phyloP scores from a whole-genome alignment of 35 echinoderm and acorn worm species.

The Amphiura filiformis region DNA sequence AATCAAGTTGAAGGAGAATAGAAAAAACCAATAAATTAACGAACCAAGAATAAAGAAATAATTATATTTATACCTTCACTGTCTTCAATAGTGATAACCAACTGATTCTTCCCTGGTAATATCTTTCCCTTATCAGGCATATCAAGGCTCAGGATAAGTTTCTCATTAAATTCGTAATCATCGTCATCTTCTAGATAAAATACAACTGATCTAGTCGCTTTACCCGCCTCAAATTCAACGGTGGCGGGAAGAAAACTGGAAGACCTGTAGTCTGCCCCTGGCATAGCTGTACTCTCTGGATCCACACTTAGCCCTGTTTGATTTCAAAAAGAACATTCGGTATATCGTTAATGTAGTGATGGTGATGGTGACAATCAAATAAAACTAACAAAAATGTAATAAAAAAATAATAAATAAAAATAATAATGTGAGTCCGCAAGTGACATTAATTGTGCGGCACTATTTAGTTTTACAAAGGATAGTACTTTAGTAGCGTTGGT shows the following conservation, averaged over 20 bases:
- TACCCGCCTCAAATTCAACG: neutral
- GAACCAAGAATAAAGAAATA: too few relatives aligned
- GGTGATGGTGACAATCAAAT: too few relatives aligned
- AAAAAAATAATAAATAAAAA: too few relatives aligned
- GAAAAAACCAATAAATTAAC: too few relatives aligned
- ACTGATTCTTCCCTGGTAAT: neutral
- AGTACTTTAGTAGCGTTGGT: too few relatives aligned
- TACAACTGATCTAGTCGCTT: neutral
- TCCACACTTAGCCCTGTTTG: neutral
- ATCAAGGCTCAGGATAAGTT: neutral
- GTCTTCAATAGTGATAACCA: neutral
- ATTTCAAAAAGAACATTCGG: too few relatives aligned
- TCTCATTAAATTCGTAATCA: neutral
- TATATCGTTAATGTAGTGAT: neutral
- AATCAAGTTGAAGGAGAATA: too few relatives aligned
- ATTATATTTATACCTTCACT: neutral
- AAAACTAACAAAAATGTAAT: too few relatives aligned
- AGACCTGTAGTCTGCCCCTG: neutral
- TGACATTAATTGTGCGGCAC: too few relatives aligned
- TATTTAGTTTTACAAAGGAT: too few relatives aligned
- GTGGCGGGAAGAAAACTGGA: neutral
- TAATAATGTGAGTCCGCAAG: too few relatives aligned
- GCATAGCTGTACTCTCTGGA: neutral
- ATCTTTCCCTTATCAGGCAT: neutral
- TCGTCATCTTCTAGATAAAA: neutral